A percentile compares a stretch with the other conserved stretches of the same genome.
These are phyloP conservation scores for Drosophila littoralis DNA, from an alignment of 1,140 invertebrate genomes.

Conservation along the genomic window DNA sequence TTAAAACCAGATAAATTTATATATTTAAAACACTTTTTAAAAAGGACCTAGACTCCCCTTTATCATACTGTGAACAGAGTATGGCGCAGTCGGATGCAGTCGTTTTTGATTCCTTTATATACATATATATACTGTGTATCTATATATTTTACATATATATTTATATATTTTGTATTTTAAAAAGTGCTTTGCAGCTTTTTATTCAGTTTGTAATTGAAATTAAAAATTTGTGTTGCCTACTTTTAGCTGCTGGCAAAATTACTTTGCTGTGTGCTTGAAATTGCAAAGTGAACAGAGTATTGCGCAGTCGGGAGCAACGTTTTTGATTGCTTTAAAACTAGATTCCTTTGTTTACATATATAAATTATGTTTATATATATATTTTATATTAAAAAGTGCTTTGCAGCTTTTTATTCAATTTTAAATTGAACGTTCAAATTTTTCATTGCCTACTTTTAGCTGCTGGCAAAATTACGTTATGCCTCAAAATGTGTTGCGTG, in stretches of 20 bases:
- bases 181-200: slow-evolving; percentile 9
- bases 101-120: background rate
- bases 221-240: background rate
- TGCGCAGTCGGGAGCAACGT: too few relatives aligned
- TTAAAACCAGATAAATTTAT: too few relatives aligned
- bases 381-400: background rate
- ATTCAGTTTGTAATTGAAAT: background rate
- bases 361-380: background rate
- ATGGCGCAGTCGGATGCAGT: too few relatives aligned
- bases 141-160: background rate
- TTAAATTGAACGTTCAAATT: background rate
- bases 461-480: background rate
- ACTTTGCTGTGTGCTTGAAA: background rate
- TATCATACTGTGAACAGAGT: too few relatives aligned
- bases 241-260: slow-evolving; percentile 5
- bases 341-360: background rate
- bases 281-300: too few relatives aligned
- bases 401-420: slow-evolving; percentile 2
- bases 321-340: too few relatives aligned
- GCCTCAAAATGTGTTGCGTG: slow-evolving; percentile 1
- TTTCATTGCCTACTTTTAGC: slow-evolving; percentile 12
- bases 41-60: too few relatives aligned
- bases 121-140: too few relatives aligned
- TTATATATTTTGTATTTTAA: background rate
- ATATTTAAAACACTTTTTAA: too few relatives aligned